A percentile compares a stretch with the other conserved stretches of the same genome.
Conservation (phyloP, 2,888 invertebrate genomes). For the Lycia hirtaria region DNA sequence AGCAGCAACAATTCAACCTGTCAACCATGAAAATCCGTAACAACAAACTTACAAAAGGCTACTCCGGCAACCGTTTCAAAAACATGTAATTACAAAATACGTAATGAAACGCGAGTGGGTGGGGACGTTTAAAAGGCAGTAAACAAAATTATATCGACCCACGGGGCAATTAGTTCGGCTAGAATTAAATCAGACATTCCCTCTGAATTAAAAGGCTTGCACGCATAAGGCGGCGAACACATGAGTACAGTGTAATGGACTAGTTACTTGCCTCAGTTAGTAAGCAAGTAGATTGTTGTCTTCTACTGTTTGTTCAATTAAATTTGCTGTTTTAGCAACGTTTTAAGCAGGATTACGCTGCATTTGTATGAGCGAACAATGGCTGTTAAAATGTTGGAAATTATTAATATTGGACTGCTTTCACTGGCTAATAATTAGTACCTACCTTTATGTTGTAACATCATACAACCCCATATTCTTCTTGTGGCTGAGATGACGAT, state of each 20-base stretch:
- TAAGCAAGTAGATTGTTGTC: no score
- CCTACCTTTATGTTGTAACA: no score
- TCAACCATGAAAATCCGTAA: conserved; percentile 1
- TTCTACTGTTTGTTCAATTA: no score
- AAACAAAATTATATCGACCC: conserved; percentile 84
- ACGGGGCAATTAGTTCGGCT: conserved; percentile 84
- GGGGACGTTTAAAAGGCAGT: conserved; percentile 82
- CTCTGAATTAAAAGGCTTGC: conserved; percentile 67
- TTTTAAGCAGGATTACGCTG: no score
- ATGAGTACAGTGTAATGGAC: conserved; percentile 2
- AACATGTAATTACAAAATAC: conserved; percentile 59
- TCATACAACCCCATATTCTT: no score
- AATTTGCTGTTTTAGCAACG: no score
- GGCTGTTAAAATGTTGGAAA: no score
- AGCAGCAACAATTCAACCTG: not conserved
- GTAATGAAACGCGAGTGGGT: conserved; percentile 74
- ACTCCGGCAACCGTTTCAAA: conserved; percentile 24
- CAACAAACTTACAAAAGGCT: conserved; percentile 26
- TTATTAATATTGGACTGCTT: no score
- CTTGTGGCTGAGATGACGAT: no score
- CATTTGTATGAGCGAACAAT: no score
- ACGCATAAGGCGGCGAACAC: conserved; percentile 62
- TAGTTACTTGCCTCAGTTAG: not conserved
- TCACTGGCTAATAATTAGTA: no score
- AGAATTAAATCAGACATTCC: conserved; percentile 81